phyloP scores from a whole-genome alignment of 2,797 vertebrate genomes.

The Propithecus deckenii region DNA sequence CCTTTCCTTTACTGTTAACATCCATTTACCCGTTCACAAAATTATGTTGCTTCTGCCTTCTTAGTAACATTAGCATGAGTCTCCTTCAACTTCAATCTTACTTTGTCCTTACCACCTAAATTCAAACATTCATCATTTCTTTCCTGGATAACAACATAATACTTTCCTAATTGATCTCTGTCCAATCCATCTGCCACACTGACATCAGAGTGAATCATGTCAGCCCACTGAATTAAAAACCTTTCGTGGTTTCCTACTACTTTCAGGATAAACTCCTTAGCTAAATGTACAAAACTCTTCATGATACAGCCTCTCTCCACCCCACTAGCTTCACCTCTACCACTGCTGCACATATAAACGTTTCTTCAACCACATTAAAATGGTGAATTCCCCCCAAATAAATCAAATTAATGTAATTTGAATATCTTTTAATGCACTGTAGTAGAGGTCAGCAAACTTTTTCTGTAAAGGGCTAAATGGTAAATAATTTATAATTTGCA shows the following conservation, averaged over 20 bases:
- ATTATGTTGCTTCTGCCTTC: neutral
- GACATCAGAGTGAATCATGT: neutral
- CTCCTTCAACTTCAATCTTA: neutral
- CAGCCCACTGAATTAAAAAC: neutral
- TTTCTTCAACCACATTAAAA: neutral
- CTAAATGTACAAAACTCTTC: neutral
- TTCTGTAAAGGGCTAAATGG: neutral
- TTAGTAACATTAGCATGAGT: neutral
- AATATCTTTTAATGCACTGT: neutral
- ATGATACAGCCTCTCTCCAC: neutral
- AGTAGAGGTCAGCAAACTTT: neutral
- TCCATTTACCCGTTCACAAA: neutral
- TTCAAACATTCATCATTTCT: neutral
- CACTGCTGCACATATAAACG: neutral
- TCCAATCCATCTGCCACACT: neutral
- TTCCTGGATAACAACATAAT: neutral
- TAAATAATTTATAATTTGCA: neutral
- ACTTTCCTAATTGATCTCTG: neutral
- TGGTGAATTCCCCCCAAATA: neutral
- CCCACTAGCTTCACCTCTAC: neutral
- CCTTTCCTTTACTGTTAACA: neutral
- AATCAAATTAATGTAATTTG: neutral
- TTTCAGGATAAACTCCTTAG: slow-evolving; percentile 1
- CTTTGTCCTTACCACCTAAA: neutral
- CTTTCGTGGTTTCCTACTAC: neutral